Evolutionary conservation across 2,797 vertebrate genomes (phyloP), one percentile per base, ranked within the genome.

Genomic region (Lophius americanus): DNA sequence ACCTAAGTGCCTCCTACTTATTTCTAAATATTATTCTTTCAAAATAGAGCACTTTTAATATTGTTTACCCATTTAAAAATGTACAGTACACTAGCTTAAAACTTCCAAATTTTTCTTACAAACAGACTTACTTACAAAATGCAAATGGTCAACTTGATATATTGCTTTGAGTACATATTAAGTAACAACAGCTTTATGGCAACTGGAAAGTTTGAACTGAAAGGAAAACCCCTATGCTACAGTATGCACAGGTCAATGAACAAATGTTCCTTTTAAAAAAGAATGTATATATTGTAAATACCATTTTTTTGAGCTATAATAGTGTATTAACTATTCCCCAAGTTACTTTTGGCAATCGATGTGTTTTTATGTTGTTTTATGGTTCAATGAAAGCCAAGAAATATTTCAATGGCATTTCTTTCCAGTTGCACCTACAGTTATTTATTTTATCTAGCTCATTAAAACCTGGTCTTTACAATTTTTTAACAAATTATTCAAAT

Each of bases 1-100:
- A 97, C 95, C 96, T 91, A 98, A 98, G 96, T 97, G 96, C 97
- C 97, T 98, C 96, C 95, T 95, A 95, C 90, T 95, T 89, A 79
- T 93, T 92, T 93, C 83, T 84, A 87, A 87, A 97, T 93, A 94
- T 93, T 94, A 81, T 75, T 90, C 81, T 92, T 91, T 90, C 71
- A 90, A 89, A 85, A 87, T 65, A 86, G 82, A 92, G 88, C 91
- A 91, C 89, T 91, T 92, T 92, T 92, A 85, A 89, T 88, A 88
- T 90, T 92, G 85, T 92, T 92, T 90, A 90, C 81, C 77, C 92
- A 85, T 82, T 85, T 79, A 78, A 78, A 85, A 75, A 72, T 85
- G 81, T 89, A 88, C 85, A 84, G 81, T 89, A 88, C 85, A 84
- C 71, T 75, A 81, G 70, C 74, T 87, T 68, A 74, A 80, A 86